Evolutionary conservation across 2,888 invertebrate species (phyloP).

Genomic region (Dendrolimus pini): DNA sequence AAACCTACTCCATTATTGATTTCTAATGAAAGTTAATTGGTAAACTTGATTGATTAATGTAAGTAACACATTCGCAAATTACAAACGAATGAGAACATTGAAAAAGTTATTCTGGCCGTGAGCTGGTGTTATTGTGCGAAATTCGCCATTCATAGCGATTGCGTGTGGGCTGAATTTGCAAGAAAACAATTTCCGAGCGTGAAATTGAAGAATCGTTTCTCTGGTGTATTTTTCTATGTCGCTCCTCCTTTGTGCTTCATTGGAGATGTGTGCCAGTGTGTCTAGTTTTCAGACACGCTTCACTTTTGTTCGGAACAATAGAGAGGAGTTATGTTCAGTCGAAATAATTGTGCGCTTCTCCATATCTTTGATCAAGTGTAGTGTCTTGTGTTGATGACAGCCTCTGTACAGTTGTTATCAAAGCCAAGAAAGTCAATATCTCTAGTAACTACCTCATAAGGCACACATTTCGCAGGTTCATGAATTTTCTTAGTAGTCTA

Average conservation of each 20-base stretch:
- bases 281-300: constrained; percentile 18
- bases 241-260: constrained; percentile 36
- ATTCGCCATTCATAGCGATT: background rate
- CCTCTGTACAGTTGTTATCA: no score
- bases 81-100: background rate
- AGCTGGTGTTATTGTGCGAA: background rate
- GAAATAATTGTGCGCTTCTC: background rate
- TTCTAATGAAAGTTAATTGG: no score
- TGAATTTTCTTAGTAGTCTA: no score
- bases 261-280: constrained; percentile 30
- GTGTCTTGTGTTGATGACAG: no score
- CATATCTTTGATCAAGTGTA: constrained; percentile 9
- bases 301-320: constrained; percentile 13
- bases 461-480: no score
- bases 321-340: background rate
- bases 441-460: no score
- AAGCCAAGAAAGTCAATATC: no score
- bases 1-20: no score
- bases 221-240: constrained; percentile 27
- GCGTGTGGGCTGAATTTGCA: constrained; percentile 13
- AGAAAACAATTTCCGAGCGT: constrained; percentile 26
- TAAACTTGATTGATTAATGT: no score
- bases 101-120: background rate
- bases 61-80: background rate
- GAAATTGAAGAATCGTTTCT: constrained; percentile 36